phyloP scores from a whole-genome alignment of 1,140 invertebrate species.

The Papilio xuthus region DNA sequence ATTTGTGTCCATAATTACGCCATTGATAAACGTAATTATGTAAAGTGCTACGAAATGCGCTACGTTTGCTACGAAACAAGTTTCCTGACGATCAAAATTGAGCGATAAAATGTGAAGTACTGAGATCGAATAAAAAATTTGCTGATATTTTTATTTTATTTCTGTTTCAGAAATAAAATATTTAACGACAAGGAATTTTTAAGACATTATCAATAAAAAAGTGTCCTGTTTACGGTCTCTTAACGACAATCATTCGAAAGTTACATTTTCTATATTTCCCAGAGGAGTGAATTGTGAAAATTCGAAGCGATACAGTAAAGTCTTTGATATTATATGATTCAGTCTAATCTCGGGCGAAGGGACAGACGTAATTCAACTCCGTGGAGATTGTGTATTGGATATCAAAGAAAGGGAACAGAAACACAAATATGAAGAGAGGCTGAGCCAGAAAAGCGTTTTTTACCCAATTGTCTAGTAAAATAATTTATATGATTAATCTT shows the following conservation, averaged over 20 bases:
- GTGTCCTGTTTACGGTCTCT: not conserved
- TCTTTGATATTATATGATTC: conserved; percentile 7
- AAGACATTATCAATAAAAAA: not conserved
- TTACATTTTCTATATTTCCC: conserved; percentile 17
- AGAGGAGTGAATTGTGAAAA: not conserved
- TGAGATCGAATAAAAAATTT: too few species aligned
- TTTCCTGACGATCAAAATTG: not conserved
- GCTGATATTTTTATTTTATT: too few species aligned
- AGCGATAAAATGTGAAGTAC: too few species aligned
- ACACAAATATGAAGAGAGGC: not conserved
- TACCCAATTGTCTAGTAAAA: not conserved
- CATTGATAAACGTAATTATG: not conserved
- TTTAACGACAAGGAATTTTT: too few species aligned
- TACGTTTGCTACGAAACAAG: conserved; percentile 1
- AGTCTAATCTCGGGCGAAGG: not conserved
- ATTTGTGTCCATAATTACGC: not conserved
- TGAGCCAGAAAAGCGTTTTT: not conserved
- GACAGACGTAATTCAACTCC: conserved; percentile 6
- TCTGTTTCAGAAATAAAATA: too few species aligned
- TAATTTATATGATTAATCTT: not conserved
- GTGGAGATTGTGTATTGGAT: not conserved
- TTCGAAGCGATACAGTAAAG: not conserved
- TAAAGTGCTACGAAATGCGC: not conserved
- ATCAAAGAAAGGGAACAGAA: conserved; percentile 5
- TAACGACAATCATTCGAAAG: not conserved